Conservation (phyloP, 2,797 vertebrate species). For the Rallus crepitans region DNA sequence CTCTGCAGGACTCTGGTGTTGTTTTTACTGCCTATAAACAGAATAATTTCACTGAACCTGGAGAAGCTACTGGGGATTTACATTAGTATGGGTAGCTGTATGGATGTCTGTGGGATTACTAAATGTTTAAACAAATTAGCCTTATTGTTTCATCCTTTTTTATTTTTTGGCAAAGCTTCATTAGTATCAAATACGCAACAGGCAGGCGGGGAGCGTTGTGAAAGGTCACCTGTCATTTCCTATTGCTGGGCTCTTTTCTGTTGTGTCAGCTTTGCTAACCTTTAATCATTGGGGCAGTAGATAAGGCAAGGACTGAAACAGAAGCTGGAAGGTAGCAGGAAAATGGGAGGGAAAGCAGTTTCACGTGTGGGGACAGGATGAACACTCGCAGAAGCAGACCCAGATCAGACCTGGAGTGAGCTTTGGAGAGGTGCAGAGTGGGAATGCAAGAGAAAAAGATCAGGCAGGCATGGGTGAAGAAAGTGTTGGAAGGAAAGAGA, state of each 20-base stretch:
- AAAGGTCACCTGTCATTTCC: conserved; percentile 53
- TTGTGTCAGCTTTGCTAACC: conserved; percentile 23
- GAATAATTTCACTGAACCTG: conserved; percentile 12
- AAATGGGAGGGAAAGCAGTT: background rate
- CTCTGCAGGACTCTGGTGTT: background rate
- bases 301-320: background rate
- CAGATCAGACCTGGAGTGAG: background rate
- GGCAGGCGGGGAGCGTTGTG: background rate
- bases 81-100: background rate
- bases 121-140: conserved; percentile 10
- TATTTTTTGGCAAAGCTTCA: conserved; percentile 10
- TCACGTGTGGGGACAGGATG: fast-evolving
- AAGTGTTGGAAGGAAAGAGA: background rate
- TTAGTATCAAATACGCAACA: conserved; percentile 32
- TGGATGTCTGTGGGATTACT: background rate
- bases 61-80: background rate
- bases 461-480: background rate
- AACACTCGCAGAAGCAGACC: background rate
- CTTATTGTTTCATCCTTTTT: conserved; percentile 9
- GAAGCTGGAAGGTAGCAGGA: background rate
- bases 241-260: background rate
- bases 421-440: background rate
- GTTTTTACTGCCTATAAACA: background rate
- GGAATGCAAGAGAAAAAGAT: background rate
- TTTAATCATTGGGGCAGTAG: background rate